Evolutionary conservation across 2,888 invertebrate species (phyloP).

Genomic region (Chrysodeixis includens): DNA sequence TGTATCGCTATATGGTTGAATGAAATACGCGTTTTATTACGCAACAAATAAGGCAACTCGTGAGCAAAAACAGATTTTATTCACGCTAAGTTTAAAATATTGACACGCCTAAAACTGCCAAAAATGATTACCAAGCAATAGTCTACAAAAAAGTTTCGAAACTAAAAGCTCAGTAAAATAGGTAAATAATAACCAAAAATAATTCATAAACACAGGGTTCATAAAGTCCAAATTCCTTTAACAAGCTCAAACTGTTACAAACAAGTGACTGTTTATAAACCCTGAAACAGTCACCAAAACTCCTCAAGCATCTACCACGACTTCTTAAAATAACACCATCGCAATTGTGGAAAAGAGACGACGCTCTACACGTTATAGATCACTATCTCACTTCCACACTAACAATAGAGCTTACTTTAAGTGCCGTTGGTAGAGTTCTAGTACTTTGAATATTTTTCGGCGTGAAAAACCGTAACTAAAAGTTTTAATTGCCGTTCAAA

Average conservation of each 20-base stretch:
- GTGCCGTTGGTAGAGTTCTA: conserved; percentile 11
- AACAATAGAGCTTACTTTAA: no score
- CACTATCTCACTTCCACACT: no score
- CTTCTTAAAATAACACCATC: no score
- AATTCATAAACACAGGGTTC: not conserved
- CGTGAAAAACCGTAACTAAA: conserved; percentile 68
- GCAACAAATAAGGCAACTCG: no score
- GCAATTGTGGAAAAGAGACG: no score
- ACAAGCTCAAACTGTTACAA: conserved; percentile 10
- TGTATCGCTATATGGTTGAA: not conserved
- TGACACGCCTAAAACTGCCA: no score
- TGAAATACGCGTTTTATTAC: not conserved
- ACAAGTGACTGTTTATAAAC: conserved; percentile 20
- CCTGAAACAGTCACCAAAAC: conserved; percentile 27
- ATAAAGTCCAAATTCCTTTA: not conserved
- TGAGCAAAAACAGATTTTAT: no score
- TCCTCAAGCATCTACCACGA: no score
- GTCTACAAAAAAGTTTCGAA: not conserved
- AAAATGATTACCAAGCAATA: no score
- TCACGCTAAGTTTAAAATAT: no score
- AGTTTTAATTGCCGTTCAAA: conserved; percentile 83
- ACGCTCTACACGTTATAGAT: no score
- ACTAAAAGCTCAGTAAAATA: not conserved
- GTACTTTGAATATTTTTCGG: conserved; percentile 62
- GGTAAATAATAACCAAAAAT: not conserved